Conservation (phyloP, 2,888 invertebrate species). For the Rhagophthalmus giganteus region DNA sequence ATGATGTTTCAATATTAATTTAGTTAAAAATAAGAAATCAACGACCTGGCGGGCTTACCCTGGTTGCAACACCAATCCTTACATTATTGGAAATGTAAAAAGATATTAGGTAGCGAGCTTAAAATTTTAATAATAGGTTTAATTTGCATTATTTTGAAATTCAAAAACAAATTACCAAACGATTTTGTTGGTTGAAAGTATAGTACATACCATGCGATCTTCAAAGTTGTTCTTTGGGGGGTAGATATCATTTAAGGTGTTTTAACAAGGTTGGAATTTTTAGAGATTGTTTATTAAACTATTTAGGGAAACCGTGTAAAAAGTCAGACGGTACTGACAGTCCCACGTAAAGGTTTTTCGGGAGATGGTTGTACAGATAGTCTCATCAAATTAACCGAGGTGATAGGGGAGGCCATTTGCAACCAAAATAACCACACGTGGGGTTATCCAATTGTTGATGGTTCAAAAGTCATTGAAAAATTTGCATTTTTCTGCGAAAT, state of each 20-base stretch:
- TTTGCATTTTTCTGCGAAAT: too few species aligned
- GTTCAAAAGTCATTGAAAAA: too few species aligned
- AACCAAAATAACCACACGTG: too few species aligned
- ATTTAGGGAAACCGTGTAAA: neutral
- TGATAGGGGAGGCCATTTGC: too few species aligned
- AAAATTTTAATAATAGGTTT: neutral
- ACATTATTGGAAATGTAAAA: neutral
- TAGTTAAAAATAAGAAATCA: neutral
- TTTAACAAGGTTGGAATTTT: neutral
- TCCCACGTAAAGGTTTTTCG: too few species aligned
- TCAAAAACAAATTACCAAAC: neutral
- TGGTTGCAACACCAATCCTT: neutral
- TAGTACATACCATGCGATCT: neutral
- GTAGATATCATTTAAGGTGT: neutral
- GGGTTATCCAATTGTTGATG: too few species aligned
- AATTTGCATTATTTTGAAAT: neutral
- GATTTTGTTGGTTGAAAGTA: neutral
- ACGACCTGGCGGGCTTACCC: neutral
- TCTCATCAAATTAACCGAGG: too few species aligned
- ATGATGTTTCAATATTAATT: neutral
- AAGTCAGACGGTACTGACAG: neutral
- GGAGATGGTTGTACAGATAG: too few species aligned
- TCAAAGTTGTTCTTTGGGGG: neutral
- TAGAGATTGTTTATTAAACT: neutral
- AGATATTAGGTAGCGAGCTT: neutral